Base-by-base conservation (phyloP, 2,113 vertebrate genomes). In the Dipodomys ordii region DNA sequence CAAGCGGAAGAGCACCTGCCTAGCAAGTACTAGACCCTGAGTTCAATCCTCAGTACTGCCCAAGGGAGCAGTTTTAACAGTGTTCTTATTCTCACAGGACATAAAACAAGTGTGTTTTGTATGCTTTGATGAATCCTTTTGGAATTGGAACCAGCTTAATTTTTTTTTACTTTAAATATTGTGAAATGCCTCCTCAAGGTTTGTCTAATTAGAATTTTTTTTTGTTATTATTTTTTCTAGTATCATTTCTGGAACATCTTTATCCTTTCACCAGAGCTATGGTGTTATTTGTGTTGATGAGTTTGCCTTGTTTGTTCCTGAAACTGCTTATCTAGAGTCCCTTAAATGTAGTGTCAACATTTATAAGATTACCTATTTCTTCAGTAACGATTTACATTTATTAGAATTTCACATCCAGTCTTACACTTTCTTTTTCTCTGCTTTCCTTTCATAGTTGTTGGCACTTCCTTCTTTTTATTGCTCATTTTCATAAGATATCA, bases 161-260 rank as follows among this genome's bases (percentile, higher is more conserved):
- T 96, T 88, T 92, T 86, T 83, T 89, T 32, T 4, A 71, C 67
- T 95, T 93, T 94, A 12, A 69, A 0, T 88, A 79, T 92, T 94
- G 73, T 91, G 84, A 93, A 95, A 92, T 93, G 76, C 65, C 72
- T 88, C 74, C 6, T 11, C 39, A 65, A 39, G 46, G 30, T 93
- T 94, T 69, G 60, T 94, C 79, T 89, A 93, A 83, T 81, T 67
- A 3, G 23, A 19, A 83, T 7, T 32, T 68, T 91, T 91, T 93
- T 23, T 53, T 88, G 46, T 65, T 46, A 4, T 62, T 86, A 32
- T 62, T 64, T 64, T 25, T 12, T 32, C 60, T 28, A 44, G 27
- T 2, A 1, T 87, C 30, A 79, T 53, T 94, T 87, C 82, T 95
- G 30, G 57, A 39, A 76, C 16, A 80, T 92, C 44, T 60, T 84